A percentile compares a stretch with the other conserved stretches of the same genome.
These are phyloP conservation scores for Catocala fraxini DNA, from an alignment of 2,888 invertebrate genomes.

Conservation along the genomic window DNA sequence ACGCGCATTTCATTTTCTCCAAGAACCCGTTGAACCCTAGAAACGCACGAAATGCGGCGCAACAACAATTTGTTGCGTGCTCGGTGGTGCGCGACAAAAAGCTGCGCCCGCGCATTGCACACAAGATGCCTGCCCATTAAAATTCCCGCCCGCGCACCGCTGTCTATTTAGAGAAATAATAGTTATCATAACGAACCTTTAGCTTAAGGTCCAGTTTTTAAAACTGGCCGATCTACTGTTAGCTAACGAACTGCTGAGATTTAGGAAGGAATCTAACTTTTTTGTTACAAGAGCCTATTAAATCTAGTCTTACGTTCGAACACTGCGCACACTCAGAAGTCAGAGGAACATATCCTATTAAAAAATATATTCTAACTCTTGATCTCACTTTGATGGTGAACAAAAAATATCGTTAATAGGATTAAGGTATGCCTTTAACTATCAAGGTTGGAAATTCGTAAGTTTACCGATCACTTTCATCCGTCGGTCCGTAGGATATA, in stretches of 20 bases:
- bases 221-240: constrained; percentile 14
- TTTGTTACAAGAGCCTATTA: no score
- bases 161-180: constrained; percentile 81
- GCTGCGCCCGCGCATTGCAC: constrained; percentile 61
- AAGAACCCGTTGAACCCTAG: constrained; percentile 55
- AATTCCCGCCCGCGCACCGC: constrained; percentile 77
- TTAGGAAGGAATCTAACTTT: no score
- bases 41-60: constrained; percentile 64
- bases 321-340: no score
- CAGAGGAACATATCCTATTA: no score
- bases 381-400: no score
- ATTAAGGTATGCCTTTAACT: no score
- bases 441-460: no score
- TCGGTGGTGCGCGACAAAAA: constrained; percentile 62
- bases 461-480: no score
- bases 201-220: constrained; percentile 21
- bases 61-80: constrained; percentile 61
- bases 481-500: no score
- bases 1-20: constrained; percentile 51
- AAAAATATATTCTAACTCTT: no score
- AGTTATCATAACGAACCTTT: constrained; percentile 67
- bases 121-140: constrained; percentile 75
- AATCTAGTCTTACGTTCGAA: no score
- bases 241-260: not conserved
- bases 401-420: no score